Conservation (phyloP, 2,113 vertebrate species). For the Xiphorhynchus elegans region DNA sequence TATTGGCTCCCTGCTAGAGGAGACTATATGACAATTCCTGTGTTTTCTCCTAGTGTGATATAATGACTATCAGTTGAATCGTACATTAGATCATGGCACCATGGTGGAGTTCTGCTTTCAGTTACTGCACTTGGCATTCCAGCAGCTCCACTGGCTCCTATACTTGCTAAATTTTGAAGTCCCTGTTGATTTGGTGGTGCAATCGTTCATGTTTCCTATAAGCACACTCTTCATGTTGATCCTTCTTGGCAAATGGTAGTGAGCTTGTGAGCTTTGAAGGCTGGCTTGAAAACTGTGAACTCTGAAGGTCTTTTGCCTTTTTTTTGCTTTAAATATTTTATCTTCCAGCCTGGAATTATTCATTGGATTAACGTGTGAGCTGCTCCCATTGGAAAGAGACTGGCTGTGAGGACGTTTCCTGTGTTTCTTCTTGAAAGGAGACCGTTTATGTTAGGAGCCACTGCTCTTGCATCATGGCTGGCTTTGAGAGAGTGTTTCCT, state of each 20-base stretch:
- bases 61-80: background rate
- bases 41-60: background rate
- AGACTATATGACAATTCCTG: background rate
- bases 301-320: constrained; percentile 23
- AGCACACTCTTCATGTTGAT: background rate
- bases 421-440: constrained; percentile 18
- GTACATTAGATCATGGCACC: background rate
- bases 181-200: background rate
- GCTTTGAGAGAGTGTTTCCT: background rate
- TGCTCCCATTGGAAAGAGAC: constrained; percentile 50
- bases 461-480: constrained; percentile 15
- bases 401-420: constrained; percentile 31
- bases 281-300: constrained; percentile 38
- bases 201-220: constrained; percentile 42
- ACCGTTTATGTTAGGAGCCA: background rate
- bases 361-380: constrained; percentile 54
- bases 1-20: background rate
- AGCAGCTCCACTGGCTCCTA: background rate
- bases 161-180: constrained; percentile 6
- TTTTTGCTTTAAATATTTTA: constrained; percentile 65
- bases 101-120: background rate
- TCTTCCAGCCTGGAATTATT: constrained; percentile 67
- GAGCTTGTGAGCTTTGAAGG: constrained; percentile 29
- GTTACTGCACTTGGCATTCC: background rate
- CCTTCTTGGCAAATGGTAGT: constrained; percentile 47